Evolutionary conservation across 2,113 vertebrate genomes (phyloP), one percentile per base, ranked within the genome.

Genomic region (Recurvirostra avosetta): DNA sequence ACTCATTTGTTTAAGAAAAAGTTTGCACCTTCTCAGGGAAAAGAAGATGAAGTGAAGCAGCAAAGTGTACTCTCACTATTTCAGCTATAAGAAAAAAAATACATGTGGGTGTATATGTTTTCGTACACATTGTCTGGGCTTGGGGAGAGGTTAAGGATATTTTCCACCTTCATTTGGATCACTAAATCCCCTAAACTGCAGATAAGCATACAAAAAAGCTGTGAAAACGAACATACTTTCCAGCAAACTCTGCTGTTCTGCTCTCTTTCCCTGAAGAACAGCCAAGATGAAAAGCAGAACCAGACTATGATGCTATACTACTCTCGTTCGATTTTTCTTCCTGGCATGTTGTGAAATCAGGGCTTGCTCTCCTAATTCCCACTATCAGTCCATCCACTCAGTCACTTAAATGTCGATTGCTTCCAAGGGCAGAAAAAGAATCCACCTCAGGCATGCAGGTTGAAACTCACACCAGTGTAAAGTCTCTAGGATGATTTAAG

Each of bases 201-300:
- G 34, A 77, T 22, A 3, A 83, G 34, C 43, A 34, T 20, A 77
- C 26, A 70, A 88, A 93, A 87, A 93, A 74, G 34, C 83, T 85
- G 22, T 89, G 65, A 94, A 96, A 94, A 86, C 22, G 7, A 88
- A 72, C 59, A 58, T 15, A 38, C 36, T 52, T 72, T 75, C 76
- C 79, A 89, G 76, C 11, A 92, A 82, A 71, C 15, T 90, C 58
- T 85, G 79, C n/a, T 95, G 14, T 71, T 91, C 50, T 66, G 32
- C 34, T 81, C 29, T 50, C 27, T 81, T 53, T 77, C 26, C 21
- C 70, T 27, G 20, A 90, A 65, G 47, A 92, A 55, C 10, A 78
- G 49, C 61, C 41, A 88, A 85, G 88, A 96, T 26, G 61, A 92
- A 92, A 97, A 86, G 26, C 95, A 95, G 95, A 95, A 91, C n/a